Percentiles rank a stretch among this genome's conserved stretches.
Evolutionary conservation across 1,140 invertebrate species (phyloP).

Genomic region (Drosophila hydei): DNA sequence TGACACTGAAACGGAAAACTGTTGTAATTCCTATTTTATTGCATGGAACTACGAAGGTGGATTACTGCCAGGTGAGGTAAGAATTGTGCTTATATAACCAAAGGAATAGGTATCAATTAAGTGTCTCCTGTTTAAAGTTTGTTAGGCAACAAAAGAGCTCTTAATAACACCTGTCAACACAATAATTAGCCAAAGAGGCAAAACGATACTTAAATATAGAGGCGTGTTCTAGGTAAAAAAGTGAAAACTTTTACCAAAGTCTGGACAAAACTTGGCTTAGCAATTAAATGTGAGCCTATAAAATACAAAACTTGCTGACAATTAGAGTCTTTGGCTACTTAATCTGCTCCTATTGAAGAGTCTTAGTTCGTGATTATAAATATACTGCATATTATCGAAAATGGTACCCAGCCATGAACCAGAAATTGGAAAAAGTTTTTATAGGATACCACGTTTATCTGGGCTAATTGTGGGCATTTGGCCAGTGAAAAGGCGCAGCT

Average conservation of each 20-base stretch:
- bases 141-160: neutral
- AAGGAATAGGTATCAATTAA: slow-evolving; percentile 22
- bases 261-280: slow-evolving; percentile 17
- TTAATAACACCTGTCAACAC: neutral
- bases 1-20: too few species aligned
- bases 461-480: slow-evolving; percentile 68
- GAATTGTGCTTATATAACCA: neutral
- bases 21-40: too few species aligned
- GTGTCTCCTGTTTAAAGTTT: slow-evolving; percentile 4
- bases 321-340: neutral
- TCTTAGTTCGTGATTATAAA: too few species aligned
- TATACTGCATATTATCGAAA: slow-evolving; percentile 12
- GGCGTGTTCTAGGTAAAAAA: neutral
- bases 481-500: slow-evolving; percentile 52
- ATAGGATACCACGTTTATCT: slow-evolving; percentile 62
- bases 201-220: neutral
- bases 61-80: too few species aligned
- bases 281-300: slow-evolving; percentile 48
- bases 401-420: slow-evolving; percentile 47
- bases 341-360: too few species aligned
- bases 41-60: too few species aligned
- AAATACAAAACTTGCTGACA: slow-evolving; percentile 27
- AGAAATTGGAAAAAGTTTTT: slow-evolving; percentile 61
- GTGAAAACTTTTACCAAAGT: slow-evolving; percentile 67
- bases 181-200: neutral